Evolutionary conservation across 2,797 vertebrate species (phyloP), one percentile per base, ranked within the genome.

Genomic region (Chiloscyllium punctatum): DNA sequence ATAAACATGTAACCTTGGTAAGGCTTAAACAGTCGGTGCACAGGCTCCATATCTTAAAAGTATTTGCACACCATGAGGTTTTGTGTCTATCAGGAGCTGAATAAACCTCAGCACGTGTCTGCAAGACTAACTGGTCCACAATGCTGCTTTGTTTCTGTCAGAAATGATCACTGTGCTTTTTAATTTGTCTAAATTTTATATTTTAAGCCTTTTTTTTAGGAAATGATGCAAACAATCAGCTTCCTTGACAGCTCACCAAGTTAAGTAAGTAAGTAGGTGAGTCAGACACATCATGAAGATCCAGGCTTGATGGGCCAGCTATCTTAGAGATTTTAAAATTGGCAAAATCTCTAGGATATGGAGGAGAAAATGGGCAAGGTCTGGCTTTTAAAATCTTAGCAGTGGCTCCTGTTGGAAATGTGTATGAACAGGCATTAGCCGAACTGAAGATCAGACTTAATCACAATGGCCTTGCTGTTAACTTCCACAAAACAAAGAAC

Each of bases 1-100:
- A 8, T 91, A 53, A 91, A 91, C 88, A 91, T 91, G 88, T 37
- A 91, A 37, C 88, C 88, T 91, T 8, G 33, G 37, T 91, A 91
- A 91, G 87, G 53, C 53, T 90, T 62, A 16, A 62, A 62, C 87
- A 90, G 57, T 21, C 57, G 23, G 16, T 91, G 88, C 8, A 66
- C 5, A 23, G 88, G 88, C 57, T 68, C 57, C n/a, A 91, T 23
- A 68, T 37, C 18, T n/a, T 91, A 21, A 68, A n/a, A 91, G 51
- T 62, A 7, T 66, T 91, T 68, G 5, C 88, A 91, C 4, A 66
- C n/a, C 9, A 42, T 23, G 16, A 37, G n/a, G 15, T n/a, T 33
- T n/a, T 79, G 71, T 74, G 72, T 74, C 72, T 9, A 74, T 33
- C 74, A 79, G 74, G 79, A 16, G 15, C 79, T 82, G 15, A 88